phyloP scores from a whole-genome alignment of 2,797 vertebrate species.

The Helarctos malayanus region DNA sequence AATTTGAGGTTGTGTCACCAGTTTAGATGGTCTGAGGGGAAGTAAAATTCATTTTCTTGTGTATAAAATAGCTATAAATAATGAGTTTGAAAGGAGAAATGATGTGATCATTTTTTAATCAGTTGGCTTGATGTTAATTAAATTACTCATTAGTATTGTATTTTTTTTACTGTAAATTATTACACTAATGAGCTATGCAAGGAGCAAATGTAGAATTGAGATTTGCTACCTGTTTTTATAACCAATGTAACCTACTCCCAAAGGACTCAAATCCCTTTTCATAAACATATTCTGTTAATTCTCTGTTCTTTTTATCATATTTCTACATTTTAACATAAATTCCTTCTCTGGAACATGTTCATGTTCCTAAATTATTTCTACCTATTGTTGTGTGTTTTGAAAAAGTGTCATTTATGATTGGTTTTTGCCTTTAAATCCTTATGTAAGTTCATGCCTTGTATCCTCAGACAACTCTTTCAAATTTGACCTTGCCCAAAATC shows the following conservation, averaged over 20 bases:
- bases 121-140: neutral
- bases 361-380: neutral
- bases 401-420: neutral
- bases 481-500: constrained; percentile 22
- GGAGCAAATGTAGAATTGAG: neutral
- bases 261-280: neutral
- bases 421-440: neutral
- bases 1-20: neutral
- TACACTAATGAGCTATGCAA: neutral
- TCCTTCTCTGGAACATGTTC: neutral
- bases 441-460: neutral
- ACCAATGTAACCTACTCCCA: neutral
- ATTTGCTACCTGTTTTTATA: neutral
- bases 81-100: neutral
- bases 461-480: neutral
- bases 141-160: neutral
- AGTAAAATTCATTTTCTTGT: neutral
- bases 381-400: neutral
- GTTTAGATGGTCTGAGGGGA: neutral
- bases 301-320: neutral
- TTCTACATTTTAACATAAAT: neutral
- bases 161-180: neutral
- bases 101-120: neutral
- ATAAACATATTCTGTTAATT: neutral
- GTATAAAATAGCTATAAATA: constrained; percentile 16